phyloP scores from a whole-genome alignment of 2,888 invertebrate species.

The Ectemnius lituratus region DNA sequence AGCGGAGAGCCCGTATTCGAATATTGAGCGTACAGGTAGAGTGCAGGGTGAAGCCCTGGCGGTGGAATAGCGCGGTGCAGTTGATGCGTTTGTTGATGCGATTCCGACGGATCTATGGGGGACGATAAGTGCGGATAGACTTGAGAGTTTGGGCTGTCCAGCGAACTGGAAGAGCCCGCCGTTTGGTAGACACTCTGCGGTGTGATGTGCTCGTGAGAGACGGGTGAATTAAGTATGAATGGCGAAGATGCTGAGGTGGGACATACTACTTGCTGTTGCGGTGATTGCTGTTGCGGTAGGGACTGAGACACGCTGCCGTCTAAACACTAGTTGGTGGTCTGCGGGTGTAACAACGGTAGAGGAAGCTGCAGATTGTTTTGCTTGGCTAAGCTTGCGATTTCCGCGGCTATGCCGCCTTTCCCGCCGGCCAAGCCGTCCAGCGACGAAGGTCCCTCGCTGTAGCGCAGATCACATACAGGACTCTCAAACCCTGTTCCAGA shows the following conservation, averaged over 20 bases:
- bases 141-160: constrained; percentile 60
- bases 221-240: constrained; percentile 66
- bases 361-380: constrained; percentile 76
- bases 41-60: constrained; percentile 74
- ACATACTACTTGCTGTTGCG: constrained; percentile 70
- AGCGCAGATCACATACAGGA: constrained; percentile 76
- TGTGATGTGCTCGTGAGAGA: constrained; percentile 63
- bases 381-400: constrained; percentile 75
- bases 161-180: constrained; percentile 63
- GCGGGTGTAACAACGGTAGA: constrained; percentile 76
- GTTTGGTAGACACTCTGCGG: constrained; percentile 75
- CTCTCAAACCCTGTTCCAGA: constrained; percentile 75
- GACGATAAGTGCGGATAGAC: constrained; percentile 67
- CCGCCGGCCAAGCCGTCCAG: constrained; percentile 70
- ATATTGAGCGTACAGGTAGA: constrained; percentile 76
- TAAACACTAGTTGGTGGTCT: constrained; percentile 77
- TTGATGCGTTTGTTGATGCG: constrained; percentile 65
- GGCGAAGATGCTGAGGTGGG: constrained; percentile 67
- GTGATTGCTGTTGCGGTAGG: constrained; percentile 64
- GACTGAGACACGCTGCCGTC: constrained; percentile 70
- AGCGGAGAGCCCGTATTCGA: constrained; percentile 71
- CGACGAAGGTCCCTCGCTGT: constrained; percentile 76
- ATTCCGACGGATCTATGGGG: constrained; percentile 60
- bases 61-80: constrained; percentile 69
- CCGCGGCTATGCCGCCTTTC: constrained; percentile 73